phyloP scores from a whole-genome alignment of 1,140 invertebrate genomes.

The Calliphora vicina region DNA sequence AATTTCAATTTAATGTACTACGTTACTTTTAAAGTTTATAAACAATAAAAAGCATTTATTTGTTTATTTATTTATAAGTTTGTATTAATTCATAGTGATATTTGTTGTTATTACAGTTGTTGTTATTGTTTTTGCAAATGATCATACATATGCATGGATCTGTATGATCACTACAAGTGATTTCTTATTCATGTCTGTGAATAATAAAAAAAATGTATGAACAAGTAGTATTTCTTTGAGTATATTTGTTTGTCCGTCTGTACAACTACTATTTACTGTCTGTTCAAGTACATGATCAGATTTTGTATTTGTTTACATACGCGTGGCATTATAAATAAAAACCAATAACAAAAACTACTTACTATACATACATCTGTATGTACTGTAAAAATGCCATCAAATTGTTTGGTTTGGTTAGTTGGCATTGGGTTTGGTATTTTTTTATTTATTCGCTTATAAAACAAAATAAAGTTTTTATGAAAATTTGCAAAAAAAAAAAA shows the following conservation, averaged over 20 bases:
- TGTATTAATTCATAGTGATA: background rate
- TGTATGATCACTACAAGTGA: background rate
- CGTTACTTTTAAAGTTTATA: no score
- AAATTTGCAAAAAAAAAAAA: no score
- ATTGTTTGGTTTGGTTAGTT: background rate
- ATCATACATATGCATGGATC: background rate
- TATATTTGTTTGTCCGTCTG: background rate
- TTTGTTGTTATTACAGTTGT: background rate
- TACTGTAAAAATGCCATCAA: background rate
- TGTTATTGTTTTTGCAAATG: background rate
- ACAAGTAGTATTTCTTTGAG: background rate
- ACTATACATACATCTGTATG: no score
- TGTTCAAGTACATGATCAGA: constrained; percentile 1
- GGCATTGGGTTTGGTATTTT: background rate
- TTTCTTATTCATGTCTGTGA: background rate
- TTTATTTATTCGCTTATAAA: no score
- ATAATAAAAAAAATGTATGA: no score
- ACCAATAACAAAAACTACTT: background rate
- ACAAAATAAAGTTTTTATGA: no score
- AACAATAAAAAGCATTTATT: background rate
- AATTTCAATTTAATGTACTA: no score
- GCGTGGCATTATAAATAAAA: constrained; percentile 21
- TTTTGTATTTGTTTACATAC: constrained; percentile 22
- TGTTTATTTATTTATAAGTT: background rate
- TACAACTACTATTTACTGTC: background rate